phyloP scores from a whole-genome alignment of 2,113 vertebrate genomes.

The Bufo gargarizans region DNA sequence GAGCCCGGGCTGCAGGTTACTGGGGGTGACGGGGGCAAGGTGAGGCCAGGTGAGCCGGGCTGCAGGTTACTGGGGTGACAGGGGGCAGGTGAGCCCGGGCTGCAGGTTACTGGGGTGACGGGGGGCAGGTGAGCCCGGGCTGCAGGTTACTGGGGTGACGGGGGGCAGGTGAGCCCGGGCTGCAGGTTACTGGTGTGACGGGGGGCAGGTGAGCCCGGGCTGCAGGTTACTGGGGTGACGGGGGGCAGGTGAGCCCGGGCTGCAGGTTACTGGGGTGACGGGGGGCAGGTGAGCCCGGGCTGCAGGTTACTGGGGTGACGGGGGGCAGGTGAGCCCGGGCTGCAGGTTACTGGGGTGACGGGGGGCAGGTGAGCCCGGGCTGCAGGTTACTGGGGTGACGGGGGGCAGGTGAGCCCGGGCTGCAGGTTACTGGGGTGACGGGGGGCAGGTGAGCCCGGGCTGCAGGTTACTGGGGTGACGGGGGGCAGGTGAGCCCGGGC shows the following conservation, averaged over 20 bases:
- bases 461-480: too few relatives aligned
- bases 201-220: background rate
- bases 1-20: background rate
- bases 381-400: background rate
- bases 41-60: background rate
- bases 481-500: too few relatives aligned
- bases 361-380: background rate
- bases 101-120: background rate
- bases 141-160: background rate
- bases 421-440: too few relatives aligned
- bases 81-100: background rate
- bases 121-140: background rate
- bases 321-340: too few relatives aligned
- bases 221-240: background rate
- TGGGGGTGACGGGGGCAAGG: background rate
- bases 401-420: background rate
- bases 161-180: too few relatives aligned
- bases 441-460: too few relatives aligned
- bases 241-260: background rate
- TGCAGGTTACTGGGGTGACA: background rate
- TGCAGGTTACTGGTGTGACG: background rate
- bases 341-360: background rate
- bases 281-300: too few relatives aligned
- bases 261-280: too few relatives aligned
- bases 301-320: too few relatives aligned